Percentiles rank a stretch among this genome's conserved stretches.
These are phyloP conservation scores for Cryptotermes secundus DNA, from an alignment of 1,140 invertebrate species.

Conservation along the genomic window DNA sequence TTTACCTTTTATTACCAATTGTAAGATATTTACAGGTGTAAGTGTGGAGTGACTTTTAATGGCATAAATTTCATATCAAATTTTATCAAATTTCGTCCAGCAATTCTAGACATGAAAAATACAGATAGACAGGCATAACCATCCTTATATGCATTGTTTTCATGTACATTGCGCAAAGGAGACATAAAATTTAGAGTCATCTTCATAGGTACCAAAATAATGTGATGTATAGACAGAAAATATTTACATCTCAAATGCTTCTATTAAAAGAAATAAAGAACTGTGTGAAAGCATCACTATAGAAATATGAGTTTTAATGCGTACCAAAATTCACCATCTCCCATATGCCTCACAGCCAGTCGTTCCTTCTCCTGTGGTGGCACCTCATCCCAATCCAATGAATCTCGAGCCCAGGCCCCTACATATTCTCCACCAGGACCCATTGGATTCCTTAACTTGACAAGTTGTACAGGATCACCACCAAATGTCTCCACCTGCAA, in stretches of 20 bases:
- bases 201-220: too few relatives aligned
- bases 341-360: conserved; percentile 62
- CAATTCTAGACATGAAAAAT: too few relatives aligned
- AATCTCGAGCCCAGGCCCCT: conserved; percentile 69
- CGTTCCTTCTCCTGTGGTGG: conserved; percentile 70
- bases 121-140: too few relatives aligned
- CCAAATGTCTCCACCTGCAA: conserved; percentile 68
- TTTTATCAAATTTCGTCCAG: too few relatives aligned
- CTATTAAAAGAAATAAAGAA: neutral
- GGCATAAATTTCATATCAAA: too few relatives aligned
- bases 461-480: conserved; percentile 70
- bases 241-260: neutral
- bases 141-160: too few relatives aligned
- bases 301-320: conserved; percentile 11
- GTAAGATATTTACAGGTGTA: too few relatives aligned
- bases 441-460: conserved; percentile 70
- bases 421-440: conserved; percentile 67
- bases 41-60: too few relatives aligned
- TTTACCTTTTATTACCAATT: too few relatives aligned
- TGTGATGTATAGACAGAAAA: neutral
- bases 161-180: too few relatives aligned
- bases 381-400: conserved; percentile 74
- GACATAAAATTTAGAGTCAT: too few relatives aligned
- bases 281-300: neutral
- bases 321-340: conserved; percentile 81